Percentiles rank a stretch among this genome's conserved stretches.
phyloP scores from a whole-genome alignment of 2,797 vertebrate genomes.

The Corythornis leucogaster region DNA sequence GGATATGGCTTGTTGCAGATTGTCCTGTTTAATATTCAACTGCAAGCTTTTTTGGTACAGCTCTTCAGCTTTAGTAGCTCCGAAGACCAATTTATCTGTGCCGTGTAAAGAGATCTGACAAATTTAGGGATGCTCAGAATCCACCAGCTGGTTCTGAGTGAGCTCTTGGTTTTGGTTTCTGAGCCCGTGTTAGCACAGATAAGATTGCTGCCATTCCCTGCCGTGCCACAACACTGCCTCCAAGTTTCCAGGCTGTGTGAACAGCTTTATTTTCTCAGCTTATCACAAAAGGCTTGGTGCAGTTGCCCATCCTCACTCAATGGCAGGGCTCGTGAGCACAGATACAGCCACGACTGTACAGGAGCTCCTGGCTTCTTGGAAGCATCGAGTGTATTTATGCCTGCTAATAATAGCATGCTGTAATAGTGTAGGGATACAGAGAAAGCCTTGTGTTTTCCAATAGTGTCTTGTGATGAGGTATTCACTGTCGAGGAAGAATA shows the following conservation, averaged over 20 bases:
- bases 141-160: slow-evolving; percentile 35
- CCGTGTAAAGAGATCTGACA: slow-evolving; percentile 20
- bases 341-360: neutral
- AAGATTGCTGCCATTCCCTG: fast-evolving
- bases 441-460: neutral
- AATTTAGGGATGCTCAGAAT: slow-evolving; percentile 26
- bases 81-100: slow-evolving; percentile 32
- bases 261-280: slow-evolving; percentile 4
- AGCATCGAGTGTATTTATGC: neutral
- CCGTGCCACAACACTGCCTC: fast-evolving
- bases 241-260: neutral
- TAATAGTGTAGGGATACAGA: neutral
- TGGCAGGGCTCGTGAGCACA: neutral
- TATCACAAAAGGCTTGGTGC: fast-evolving
- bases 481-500: neutral
- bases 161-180: slow-evolving; percentile 1
- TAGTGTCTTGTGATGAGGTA: neutral
- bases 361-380: neutral
- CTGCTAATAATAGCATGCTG: neutral
- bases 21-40: neutral
- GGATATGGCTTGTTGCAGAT: neutral
- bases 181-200: neutral
- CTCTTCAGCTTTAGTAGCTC: slow-evolving; percentile 45
- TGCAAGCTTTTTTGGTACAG: neutral
- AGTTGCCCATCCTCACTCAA: neutral